Evolutionary conservation across 2,888 invertebrate genomes (phyloP).

Genomic region (Heliconius aoede): DNA sequence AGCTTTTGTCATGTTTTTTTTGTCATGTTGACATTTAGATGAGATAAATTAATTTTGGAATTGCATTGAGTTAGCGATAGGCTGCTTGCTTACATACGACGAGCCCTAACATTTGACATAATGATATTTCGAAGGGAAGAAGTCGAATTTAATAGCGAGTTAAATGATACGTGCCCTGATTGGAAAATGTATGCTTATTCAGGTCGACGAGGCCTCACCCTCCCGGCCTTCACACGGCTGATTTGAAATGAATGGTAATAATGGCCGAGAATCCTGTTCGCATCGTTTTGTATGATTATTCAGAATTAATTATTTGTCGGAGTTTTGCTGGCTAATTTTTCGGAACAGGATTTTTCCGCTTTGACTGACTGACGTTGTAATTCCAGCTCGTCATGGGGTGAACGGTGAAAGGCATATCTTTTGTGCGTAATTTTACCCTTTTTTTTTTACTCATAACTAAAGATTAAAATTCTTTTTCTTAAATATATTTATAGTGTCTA

Average conservation of each 20-base stretch:
- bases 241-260: conserved; percentile 84
- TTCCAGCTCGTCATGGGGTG: conserved; percentile 72
- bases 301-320: conserved; percentile 84
- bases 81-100: conserved; percentile 56
- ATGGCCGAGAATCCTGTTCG: conserved; percentile 80
- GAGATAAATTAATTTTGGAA: conserved; percentile 39
- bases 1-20: conserved; percentile 30
- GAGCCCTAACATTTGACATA: conserved; percentile 71
- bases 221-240: conserved; percentile 77
- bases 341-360: conserved; percentile 81
- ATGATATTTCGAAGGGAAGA: conserved; percentile 82
- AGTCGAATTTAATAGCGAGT: conserved; percentile 83
- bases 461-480: conserved; percentile 8
- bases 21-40: conserved; percentile 22
- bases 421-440: conserved; percentile 43
- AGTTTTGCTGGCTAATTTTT: conserved; percentile 82
- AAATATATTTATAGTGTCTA: background rate
- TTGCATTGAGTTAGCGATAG: conserved; percentile 38
- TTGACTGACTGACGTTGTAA: conserved; percentile 82
- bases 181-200: conserved; percentile 84
- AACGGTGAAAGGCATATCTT: conserved; percentile 56
- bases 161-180: conserved; percentile 84
- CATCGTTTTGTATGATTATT: conserved; percentile 84
- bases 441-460: conserved; percentile 34
- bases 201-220: conserved; percentile 71